These are phyloP conservation scores for Epicauta chinensis DNA, from an alignment of 1,140 invertebrate species.

Conservation along the genomic window DNA sequence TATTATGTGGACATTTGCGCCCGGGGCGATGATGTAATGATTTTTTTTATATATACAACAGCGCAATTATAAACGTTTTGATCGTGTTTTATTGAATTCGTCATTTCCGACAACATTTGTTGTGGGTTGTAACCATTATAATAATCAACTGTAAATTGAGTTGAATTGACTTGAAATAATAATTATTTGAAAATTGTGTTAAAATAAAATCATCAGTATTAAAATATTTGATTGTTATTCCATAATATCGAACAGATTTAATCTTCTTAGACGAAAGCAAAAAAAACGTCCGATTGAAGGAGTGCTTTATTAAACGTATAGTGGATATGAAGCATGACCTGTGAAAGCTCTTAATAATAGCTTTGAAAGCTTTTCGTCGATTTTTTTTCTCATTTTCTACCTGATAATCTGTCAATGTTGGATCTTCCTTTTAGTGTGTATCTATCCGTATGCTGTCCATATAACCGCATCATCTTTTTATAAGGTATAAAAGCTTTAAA, in stretches of 20 bases:
- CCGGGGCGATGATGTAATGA: conserved; percentile 22
- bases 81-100: conserved; percentile 21
- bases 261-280: conserved; percentile 11
- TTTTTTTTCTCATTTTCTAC: conserved; percentile 7
- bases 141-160: conserved; percentile 10
- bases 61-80: conserved; percentile 21
- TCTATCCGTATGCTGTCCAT: too few species aligned
- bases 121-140: conserved; percentile 11
- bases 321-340: conserved; percentile 9
- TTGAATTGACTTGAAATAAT: too few species aligned
- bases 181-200: too few species aligned
- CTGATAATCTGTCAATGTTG: conserved; percentile 12
- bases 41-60: conserved; percentile 19
- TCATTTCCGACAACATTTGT: conserved; percentile 19
- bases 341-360: conserved; percentile 19
- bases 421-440: too few species aligned
- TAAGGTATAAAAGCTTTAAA: conserved; percentile 18
- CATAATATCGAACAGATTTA: conserved; percentile 7
- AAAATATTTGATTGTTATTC: not conserved
- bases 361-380: conserved; percentile 12
- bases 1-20: conserved; percentile 22
- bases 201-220: too few species aligned
- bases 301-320: conserved; percentile 17
- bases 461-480: not conserved
- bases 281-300: not conserved